These are phyloP conservation scores for Enchytraeus crypticus DNA, from an alignment of 2,888 invertebrate genomes.

Conservation along the genomic window DNA sequence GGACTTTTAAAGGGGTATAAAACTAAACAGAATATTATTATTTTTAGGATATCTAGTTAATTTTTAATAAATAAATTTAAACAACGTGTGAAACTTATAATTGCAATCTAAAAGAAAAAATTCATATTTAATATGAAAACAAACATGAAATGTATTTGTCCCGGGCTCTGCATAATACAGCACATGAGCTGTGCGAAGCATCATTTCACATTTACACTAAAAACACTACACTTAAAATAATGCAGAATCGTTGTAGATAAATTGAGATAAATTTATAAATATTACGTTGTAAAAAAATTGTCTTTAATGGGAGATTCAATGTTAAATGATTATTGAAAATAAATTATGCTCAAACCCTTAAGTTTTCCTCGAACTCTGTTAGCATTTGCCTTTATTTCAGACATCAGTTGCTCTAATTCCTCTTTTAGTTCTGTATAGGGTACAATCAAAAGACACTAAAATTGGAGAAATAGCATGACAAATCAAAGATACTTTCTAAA, in stretches of 20 bases:
- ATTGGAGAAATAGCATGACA: no score
- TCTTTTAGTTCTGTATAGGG: constrained; percentile 83
- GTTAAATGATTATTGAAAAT: not conserved
- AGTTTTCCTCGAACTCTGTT: constrained; percentile 99
- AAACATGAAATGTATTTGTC: not conserved
- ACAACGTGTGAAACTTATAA: not conserved
- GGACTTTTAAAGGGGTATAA: not conserved
- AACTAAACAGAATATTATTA: not conserved
- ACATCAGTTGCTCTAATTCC: constrained; percentile 99
- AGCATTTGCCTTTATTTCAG: constrained; percentile 99
- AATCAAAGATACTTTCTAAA: no score
- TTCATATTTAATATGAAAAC: no score
- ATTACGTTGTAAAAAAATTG: no score
- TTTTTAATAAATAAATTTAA: not conserved
- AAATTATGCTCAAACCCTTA: constrained; percentile 63
- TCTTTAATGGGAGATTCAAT: not conserved
- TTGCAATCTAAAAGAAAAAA: no score
- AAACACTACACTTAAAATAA: not conserved
- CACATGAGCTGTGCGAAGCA: not conserved
- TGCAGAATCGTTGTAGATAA: not conserved
- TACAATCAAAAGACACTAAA: not conserved
- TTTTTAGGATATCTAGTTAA: not conserved
- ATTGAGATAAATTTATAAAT: not conserved
- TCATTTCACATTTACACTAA: not conserved
- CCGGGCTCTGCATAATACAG: not conserved